Base-by-base conservation (phyloP, 2,797 vertebrate species). In the Leucoraja ocellata region DNA sequence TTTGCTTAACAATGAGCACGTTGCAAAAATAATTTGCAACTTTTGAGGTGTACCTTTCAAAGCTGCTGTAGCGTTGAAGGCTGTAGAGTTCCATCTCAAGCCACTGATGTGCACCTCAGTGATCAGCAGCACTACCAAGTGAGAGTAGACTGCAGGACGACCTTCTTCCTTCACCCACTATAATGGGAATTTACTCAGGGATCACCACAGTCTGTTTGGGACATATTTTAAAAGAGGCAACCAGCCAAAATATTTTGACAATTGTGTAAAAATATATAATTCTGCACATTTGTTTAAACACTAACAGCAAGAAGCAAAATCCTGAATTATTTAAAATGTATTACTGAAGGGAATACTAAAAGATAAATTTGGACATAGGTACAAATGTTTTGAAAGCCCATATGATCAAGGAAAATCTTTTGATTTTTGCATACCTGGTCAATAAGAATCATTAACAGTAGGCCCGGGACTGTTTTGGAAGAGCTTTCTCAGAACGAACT, bases 101-200 rank as follows among this genome's bases (percentile, higher is more conserved):
- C 95, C 96, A 98, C 98, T 98, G 98, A 98, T 98, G 97, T 96
- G 96, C 94, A 93, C 84, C 94, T 95, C 95, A 74, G 16, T 95
- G 80, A 96, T 95, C 94, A 93, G 94, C 95, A 94, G 93, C 94
- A 95, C 96, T 96, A 96, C 95, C 93, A 93, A 94, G 96, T 96
- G 96, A 95, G 95, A 76, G 9, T 28, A 94, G 94, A 94, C 94
- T 94, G 95, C 95, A 97, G 97, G 97, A 96, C 95, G 96, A 61
- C 23, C 18, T 73, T 91, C 71, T 73, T 71, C 65, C 84, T 54
- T 23, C 25, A 46, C n/a, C 23, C 90, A 74, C 58, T 25, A 63
- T 10, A 14, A 1, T 96, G 96, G 96, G 97, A 97, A 96, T 97
- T 96, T 96, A 96, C 95, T 96, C 95, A 94, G 95, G 95, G 95